Conservation (phyloP, 2,888 invertebrate genomes). For the Agrochola macilenta region DNA sequence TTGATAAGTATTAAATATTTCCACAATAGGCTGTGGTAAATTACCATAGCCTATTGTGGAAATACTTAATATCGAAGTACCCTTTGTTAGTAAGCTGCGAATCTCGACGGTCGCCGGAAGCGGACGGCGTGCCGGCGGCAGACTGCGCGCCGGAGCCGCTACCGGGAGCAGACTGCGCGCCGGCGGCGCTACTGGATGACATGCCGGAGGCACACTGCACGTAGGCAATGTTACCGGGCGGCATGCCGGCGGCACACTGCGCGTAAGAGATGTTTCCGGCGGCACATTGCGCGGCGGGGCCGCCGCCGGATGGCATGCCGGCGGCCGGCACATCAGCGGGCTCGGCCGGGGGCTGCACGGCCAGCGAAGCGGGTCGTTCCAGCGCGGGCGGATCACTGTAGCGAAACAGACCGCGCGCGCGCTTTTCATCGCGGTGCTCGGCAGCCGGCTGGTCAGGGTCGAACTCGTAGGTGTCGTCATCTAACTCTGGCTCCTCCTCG, state of each 20-base stretch:
- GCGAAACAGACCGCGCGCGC: neutral
- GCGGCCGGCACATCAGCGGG: conserved; percentile 35
- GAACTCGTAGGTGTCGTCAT: conserved; percentile 18
- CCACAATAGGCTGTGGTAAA: neutral
- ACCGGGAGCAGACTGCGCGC: conserved; percentile 32
- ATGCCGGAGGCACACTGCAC: conserved; percentile 33
- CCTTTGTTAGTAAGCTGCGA: conserved; percentile 92
- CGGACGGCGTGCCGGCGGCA: conserved; percentile 45
- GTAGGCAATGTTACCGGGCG: neutral
- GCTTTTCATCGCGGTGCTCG: conserved; percentile 13
- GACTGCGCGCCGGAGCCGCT: conserved; percentile 15
- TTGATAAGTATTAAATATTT: neutral
- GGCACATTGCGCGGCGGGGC: conserved; percentile 15
- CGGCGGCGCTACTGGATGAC: conserved; percentile 59
- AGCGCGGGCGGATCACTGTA: conserved; percentile 11
- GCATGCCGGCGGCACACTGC: conserved; percentile 32
- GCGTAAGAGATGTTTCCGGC: neutral
- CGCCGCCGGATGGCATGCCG: conserved; percentile 63
- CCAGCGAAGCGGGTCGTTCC: conserved; percentile 40
- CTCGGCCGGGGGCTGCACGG: conserved; percentile 29
- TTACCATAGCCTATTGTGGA: conserved; percentile 95
- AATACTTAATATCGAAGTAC: conserved; percentile 94
- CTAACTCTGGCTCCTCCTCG: conserved; percentile 13
- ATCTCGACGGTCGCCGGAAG: conserved; percentile 74
- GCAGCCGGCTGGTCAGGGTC: conserved; percentile 24